Base-by-base conservation (phyloP, 2,888 invertebrate species). In the Drosophila histrio region DNA sequence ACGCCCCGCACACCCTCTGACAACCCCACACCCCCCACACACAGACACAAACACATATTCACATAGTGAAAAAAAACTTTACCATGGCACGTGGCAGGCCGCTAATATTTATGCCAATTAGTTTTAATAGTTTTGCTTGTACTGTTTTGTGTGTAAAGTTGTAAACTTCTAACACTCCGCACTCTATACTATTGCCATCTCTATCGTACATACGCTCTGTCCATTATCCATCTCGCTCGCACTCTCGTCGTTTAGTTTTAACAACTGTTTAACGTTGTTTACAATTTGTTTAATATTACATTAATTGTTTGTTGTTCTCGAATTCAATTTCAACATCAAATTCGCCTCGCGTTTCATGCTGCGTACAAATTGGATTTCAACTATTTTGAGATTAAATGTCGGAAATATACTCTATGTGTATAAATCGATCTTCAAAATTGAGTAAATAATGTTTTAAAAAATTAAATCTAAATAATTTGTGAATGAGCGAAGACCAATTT, bases 41-140 rank as follows among this genome's bases (percentile, higher is more conserved):
- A 26, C 41, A 50, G 26, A 53, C 36, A 49, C 8, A 8, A 46
- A 50, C 26, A 44, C 30, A 26, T 17, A 34, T 38, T 4, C n/a
- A 46, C 47, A 56, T 63, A 32, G 61, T 44, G 56, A 53, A 46
- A 62, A 63, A 72, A 68, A 77, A 66, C 52, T 80, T 71, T 30
- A 46, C 44, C 62, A 49, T 50, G 73, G 73, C 79, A 84, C 85
- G 81, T 81, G 81, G 84, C 79, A 62, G 71, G 75, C 65, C 85
- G 75, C 77, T 83, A 85, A 83, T 85, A 85, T 85, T 85, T 83
- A 85, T 83, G 82, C 85, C 82, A 83, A 83, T 83, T 82, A 77
- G 85, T 85, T 85, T 79, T 85, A 85, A 82, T 85, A 85, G 82
- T 85, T 85, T 71, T 67, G 75, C 85, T 83, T 85, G 79, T 77